These are phyloP conservation scores for Mastomys coucha DNA, from an alignment of 2,113 vertebrate species.

Conservation along the genomic window DNA sequence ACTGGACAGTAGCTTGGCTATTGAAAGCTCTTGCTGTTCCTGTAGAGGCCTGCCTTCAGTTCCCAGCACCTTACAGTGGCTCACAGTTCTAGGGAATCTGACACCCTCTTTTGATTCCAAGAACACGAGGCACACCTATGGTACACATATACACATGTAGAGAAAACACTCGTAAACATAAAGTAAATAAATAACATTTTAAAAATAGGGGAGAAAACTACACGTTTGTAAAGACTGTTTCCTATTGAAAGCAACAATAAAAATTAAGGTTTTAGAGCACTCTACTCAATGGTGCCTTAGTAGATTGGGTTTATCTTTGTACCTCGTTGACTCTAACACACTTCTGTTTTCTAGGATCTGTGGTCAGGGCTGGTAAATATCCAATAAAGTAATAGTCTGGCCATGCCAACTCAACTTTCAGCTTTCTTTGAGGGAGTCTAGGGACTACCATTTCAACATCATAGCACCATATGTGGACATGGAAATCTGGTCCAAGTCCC, in stretches of 20 bases:
- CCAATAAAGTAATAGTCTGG: background rate
- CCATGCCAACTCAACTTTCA: background rate
- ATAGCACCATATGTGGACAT: background rate
- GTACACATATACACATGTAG: background rate
- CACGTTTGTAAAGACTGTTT: constrained; percentile 35
- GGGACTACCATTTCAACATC: background rate
- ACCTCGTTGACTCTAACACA: background rate
- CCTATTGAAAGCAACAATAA: background rate
- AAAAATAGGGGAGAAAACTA: background rate
- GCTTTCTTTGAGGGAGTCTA: background rate
- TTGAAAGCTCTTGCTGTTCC: background rate
- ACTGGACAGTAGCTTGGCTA: background rate
- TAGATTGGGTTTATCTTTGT: background rate
- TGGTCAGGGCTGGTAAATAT: background rate
- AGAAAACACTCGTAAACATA: background rate
- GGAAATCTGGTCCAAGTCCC: constrained; percentile 13
- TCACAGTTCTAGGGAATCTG: background rate
- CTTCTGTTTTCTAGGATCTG: background rate
- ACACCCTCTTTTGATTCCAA: background rate
- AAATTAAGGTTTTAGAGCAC: background rate
- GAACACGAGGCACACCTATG: background rate
- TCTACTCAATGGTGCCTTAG: background rate
- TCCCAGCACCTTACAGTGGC: background rate
- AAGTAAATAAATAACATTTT: background rate
- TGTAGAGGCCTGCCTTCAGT: background rate